Evolutionary conservation across 2,888 invertebrate species (phyloP), one percentile per base, ranked within the genome.

Genomic region (Matsumyia berberina): DNA sequence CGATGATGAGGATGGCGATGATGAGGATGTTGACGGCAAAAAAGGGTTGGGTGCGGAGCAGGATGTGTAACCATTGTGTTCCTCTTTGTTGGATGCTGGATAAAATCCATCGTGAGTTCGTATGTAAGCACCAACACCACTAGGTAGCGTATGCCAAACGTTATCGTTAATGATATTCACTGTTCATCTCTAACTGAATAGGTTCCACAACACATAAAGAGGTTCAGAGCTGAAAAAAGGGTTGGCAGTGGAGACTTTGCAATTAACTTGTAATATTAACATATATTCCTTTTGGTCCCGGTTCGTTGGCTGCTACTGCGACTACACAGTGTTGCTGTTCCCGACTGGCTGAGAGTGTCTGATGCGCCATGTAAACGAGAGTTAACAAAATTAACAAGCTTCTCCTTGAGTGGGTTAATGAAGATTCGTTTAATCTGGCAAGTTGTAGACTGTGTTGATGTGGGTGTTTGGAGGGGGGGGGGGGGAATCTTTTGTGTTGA

Each of bases 211-310:
- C 17, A 39, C 35, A 66, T n/a, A 35, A 2, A 19, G 9, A 15
- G 35, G 9, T 19, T 53, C 15, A 9, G 0, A 24, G 7, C 2
- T 6, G 29, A 29, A 70, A 67, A 78, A 73, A 73, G 67, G 73
- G 69, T 80, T 76, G 74, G 53, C 57, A 79, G 70, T 51, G 70
- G 85, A 80, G 79, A 70, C 85, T 70, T 85, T 85, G 74, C 74
- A 85, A 85, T 85, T 85, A 85, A 85, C 85, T 79, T 85, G 85
- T 85, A 80, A 80, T 85, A 85, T 85, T 85, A 85, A 80, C 85
- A 80, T 85, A 85, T 70, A 85, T 74, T 64, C 69, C 57, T 70
- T 76, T 66, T 37, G 29, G 51, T 51, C 57, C 69, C 31, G 79
- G 62, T 58, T 70, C 42, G 78, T 72, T 62, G 67, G 51, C 17